Evolutionary conservation across 1,140 invertebrate species (phyloP).

Genomic region (Chrysopa pallens): DNA sequence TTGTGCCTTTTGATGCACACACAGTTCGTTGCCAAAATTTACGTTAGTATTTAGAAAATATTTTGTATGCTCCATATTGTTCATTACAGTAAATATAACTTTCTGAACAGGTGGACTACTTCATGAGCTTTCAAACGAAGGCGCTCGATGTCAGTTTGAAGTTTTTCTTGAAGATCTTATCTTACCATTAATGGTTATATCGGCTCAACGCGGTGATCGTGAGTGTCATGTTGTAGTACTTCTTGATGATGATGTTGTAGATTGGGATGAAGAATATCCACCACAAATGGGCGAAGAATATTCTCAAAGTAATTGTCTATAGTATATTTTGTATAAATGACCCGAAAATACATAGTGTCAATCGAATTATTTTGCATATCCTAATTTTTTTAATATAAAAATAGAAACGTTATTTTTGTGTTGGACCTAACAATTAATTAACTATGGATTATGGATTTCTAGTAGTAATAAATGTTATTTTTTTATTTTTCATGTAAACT

Average conservation of each 20-base stretch:
- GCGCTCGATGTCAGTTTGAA: constrained; percentile 92
- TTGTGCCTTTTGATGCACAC: constrained; percentile 92
- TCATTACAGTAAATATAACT: constrained; percentile 8
- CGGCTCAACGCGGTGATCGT: constrained; percentile 74
- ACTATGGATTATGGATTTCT: no score
- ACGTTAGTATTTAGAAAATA: constrained; percentile 37
- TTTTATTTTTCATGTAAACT: no score
- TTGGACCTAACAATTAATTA: no score
- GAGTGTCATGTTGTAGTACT: constrained; percentile 91
- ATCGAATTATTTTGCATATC: no score
- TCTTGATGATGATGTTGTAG: constrained; percentile 87
- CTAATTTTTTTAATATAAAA: no score
- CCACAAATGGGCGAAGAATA: constrained; percentile 98
- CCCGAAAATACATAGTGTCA: no score
- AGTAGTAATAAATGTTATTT: no score
- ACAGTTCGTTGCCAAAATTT: constrained; percentile 93
- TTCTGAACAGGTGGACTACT: constrained; percentile 67
- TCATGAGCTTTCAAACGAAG: constrained; percentile 97
- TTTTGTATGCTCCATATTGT: constrained; percentile 4
- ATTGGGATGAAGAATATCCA: constrained; percentile 98
- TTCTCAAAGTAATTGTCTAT: constrained; percentile 60
- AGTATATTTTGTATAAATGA: no score
- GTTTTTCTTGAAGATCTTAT: constrained; percentile 90
- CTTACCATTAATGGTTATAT: constrained; percentile 89
- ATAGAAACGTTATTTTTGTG: no score